Conservation (phyloP, 2,113 vertebrate species). For the Taxidea taxus region DNA sequence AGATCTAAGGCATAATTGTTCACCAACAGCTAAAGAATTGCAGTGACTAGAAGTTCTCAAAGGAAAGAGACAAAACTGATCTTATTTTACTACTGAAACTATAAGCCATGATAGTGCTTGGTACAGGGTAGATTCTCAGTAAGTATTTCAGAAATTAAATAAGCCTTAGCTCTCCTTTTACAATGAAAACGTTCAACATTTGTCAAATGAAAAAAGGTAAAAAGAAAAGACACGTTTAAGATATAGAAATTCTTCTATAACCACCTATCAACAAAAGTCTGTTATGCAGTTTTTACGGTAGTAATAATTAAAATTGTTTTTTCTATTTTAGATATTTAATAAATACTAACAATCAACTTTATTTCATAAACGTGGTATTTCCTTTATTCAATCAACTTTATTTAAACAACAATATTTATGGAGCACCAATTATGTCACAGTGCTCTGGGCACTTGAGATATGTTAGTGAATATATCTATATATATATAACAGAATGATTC, state of each 20-base stretch:
- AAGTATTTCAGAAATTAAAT: background rate
- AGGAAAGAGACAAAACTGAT: background rate
- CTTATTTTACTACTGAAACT: background rate
- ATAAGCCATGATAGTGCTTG: background rate
- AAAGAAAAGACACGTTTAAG: background rate
- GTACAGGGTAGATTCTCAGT: background rate
- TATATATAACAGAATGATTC: background rate
- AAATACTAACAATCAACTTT: background rate
- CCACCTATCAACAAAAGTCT: constrained; percentile 15
- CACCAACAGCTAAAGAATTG: background rate
- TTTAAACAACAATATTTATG: background rate
- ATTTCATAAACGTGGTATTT: background rate
- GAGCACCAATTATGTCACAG: background rate
- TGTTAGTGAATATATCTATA: constrained; percentile 4
- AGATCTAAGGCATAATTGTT: background rate
- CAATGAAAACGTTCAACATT: background rate
- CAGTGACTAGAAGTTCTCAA: background rate
- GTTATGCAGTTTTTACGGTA: background rate
- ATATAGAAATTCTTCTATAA: background rate
- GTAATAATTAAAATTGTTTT: background rate
- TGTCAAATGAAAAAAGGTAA: background rate
- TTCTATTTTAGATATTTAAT: background rate
- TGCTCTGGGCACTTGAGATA: background rate
- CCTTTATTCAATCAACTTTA: constrained; percentile 19
- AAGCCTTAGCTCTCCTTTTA: background rate